Evolutionary conservation across 2,888 invertebrate genomes (phyloP), one percentile per base, ranked within the genome.

Genomic region (Pharmacophagus antenor): DNA sequence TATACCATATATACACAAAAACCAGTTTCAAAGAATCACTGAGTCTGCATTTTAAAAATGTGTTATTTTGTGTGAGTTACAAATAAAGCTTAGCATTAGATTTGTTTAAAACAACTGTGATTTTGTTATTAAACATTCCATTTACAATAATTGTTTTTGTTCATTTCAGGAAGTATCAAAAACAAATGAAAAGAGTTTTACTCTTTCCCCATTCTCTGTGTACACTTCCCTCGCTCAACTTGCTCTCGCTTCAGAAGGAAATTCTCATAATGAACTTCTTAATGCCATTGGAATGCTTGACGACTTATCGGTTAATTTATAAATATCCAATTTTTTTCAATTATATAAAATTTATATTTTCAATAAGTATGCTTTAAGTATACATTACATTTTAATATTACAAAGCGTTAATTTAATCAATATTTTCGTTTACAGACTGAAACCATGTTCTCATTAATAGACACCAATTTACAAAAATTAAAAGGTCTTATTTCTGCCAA

Each of bases 191-290:
- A 67, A 84, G 63, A 89, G 83, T 62, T 69, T 86, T n/a, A 80
- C 89, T 15, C 58, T 89, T 46, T 92, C 92, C 0, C 88, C 88
- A 0, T 85, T 85, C 67, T 91, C 92, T 1, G 84, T 88, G 2
- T 67, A 91, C 65, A 68, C 82, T 0, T 85, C 84, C 0, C 74
- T 91, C 1, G 85, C 82, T 0, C 81, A 82, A 64, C 66, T 91
- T 1, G 73, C 75, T 0, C 58, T 85, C 21, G 89, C 85, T 2
- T 76, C 88, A 7, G 78, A 65, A 0, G 88, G 84, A 1, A 68
- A 70, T 23, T 79, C 86, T 8, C 86, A 86, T 37, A 79, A 84
- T 23, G 82, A 89, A 66, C 63, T 89, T 1, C 72, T 86, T 1
- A 67, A 56, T 6, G 68, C 73, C 8, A 79, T 88, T 10, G 82